Conservation (phyloP, 2,113 vertebrate genomes). For the Chaetura pelagica region DNA sequence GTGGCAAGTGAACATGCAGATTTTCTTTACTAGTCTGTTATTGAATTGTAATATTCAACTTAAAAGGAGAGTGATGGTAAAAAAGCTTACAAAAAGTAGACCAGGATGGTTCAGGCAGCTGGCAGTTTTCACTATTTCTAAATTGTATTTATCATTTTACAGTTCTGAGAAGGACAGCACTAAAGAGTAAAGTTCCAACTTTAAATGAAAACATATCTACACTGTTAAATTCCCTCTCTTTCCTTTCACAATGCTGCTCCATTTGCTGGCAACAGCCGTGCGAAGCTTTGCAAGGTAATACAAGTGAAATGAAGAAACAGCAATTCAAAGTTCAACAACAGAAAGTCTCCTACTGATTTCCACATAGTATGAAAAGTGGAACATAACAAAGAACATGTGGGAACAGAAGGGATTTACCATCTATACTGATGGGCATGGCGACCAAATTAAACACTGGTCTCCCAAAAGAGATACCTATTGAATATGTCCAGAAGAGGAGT, state of each 20-base stretch:
- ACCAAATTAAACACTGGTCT: background rate
- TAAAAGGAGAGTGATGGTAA: background rate
- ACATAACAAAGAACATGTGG: background rate
- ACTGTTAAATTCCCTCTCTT: background rate
- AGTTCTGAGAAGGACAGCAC: background rate
- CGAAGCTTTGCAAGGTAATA: background rate
- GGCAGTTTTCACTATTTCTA: background rate
- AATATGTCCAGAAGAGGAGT: background rate
- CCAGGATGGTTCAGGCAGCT: background rate
- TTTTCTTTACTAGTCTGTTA: background rate
- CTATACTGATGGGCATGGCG: background rate
- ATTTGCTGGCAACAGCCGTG: background rate
- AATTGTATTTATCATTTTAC: background rate
- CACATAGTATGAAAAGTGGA: background rate
- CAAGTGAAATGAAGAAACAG: background rate
- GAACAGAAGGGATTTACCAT: background rate
- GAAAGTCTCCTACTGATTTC: background rate
- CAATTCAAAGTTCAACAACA: slow-evolving; percentile 47
- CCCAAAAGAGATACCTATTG: background rate
- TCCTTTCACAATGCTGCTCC: background rate
- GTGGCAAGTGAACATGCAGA: background rate
- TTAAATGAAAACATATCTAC: background rate
- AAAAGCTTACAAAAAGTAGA: background rate
- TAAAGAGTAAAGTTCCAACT: background rate
- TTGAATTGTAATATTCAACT: background rate